A percentile compares a stretch with the other conserved stretches of the same genome.
phyloP scores from a whole-genome alignment of 2,888 invertebrate genomes.

The Blastobasis adustella region DNA sequence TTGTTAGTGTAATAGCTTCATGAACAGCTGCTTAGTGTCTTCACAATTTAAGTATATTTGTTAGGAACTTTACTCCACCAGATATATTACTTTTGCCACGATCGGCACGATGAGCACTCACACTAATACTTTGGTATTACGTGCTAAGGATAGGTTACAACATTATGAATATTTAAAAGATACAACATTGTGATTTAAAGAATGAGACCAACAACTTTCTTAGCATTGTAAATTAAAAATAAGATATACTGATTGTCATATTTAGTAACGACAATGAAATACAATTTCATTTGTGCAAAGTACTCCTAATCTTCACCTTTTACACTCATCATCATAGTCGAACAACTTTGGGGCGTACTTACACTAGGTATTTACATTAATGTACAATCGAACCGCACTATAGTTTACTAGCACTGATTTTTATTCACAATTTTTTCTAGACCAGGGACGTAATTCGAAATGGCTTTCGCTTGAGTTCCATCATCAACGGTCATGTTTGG shows the following conservation, averaged over 20 bases:
- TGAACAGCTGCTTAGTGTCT: too few relatives aligned
- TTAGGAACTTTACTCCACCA: conserved; percentile 52
- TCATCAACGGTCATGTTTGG: conserved; percentile 80
- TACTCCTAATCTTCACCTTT: too few relatives aligned
- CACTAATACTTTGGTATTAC: conserved; percentile 51
- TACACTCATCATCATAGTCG: too few relatives aligned
- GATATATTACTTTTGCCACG: conserved; percentile 30
- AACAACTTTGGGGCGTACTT: too few relatives aligned
- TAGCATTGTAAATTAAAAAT: too few relatives aligned
- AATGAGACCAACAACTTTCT: too few relatives aligned
- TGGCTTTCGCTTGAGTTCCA: too few relatives aligned
- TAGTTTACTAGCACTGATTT: conserved; percentile 35
- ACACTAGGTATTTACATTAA: conserved; percentile 57
- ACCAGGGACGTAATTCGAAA: too few relatives aligned
- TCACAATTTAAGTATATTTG: neutral
- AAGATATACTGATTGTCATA: too few relatives aligned
- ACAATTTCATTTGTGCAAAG: conserved; percentile 39
- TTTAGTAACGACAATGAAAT: too few relatives aligned
- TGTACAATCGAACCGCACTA: conserved; percentile 55
- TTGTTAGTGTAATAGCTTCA: too few relatives aligned
- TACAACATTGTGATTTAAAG: neutral
- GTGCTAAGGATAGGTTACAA: conserved; percentile 11
- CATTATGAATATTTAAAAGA: conserved; percentile 1
- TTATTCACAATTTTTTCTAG: conserved; percentile 34
- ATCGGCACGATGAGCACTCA: neutral